Evolutionary conservation across 2,888 invertebrate genomes (phyloP).

Genomic region (Trissoscelio sp.): DNA sequence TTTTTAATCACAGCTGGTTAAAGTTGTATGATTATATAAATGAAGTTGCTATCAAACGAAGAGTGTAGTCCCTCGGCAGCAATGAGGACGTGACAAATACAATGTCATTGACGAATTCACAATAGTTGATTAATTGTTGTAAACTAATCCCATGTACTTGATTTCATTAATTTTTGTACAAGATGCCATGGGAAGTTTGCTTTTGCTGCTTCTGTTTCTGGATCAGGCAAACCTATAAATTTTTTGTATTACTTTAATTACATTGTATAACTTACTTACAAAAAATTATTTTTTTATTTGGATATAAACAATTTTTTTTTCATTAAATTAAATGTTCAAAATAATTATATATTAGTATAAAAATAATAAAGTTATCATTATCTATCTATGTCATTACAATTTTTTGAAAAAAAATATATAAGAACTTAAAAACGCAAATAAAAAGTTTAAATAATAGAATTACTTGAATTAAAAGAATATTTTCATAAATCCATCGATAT

Average conservation of each 20-base stretch:
- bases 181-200: slow-evolving; percentile 92
- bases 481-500: too few species aligned
- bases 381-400: too few species aligned
- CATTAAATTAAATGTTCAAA: too few species aligned
- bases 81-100: slow-evolving; percentile 66
- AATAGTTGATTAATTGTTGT: slow-evolving; percentile 32
- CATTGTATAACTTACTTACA: too few species aligned
- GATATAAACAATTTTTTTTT: too few species aligned
- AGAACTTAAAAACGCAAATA: too few species aligned
- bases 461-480: too few species aligned
- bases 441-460: too few species aligned
- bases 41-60: slow-evolving; percentile 45
- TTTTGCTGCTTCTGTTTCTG: slow-evolving; percentile 80
- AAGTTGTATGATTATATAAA: slow-evolving; percentile 60
- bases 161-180: slow-evolving; percentile 88
- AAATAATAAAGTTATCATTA: too few species aligned
- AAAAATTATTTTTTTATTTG: too few species aligned
- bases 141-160: slow-evolving; percentile 87
- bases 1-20: slow-evolving; percentile 64
- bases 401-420: too few species aligned
- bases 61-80: slow-evolving; percentile 65
- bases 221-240: slow-evolving; percentile 68
- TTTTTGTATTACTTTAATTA: not conserved
- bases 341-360: too few species aligned
- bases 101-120: slow-evolving; percentile 65